Conservation (phyloP, 2,888 invertebrate species). For the Rhingia campestris region DNA sequence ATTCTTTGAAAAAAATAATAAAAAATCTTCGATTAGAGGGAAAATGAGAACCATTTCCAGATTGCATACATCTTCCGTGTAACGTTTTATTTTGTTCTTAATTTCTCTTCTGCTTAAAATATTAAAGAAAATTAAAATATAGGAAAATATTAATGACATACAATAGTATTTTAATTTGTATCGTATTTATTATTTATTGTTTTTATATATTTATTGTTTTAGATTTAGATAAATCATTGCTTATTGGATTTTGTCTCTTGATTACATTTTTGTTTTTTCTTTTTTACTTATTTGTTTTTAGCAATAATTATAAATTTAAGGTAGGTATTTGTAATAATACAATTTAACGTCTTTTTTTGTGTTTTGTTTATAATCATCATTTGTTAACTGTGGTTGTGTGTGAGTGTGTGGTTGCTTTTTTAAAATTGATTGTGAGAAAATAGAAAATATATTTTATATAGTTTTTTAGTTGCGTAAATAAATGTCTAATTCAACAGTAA, state of each 20-base stretch:
- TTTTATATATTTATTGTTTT: conserved; percentile 37
- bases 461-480: conserved; percentile 7
- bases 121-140: conserved; percentile 34
- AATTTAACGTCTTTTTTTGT: conserved; percentile 28
- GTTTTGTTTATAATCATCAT: conserved; percentile 58
- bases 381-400: conserved; percentile 67
- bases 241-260: conserved; percentile 41
- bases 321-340: conserved; percentile 41
- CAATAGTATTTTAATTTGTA: conserved; percentile 35
- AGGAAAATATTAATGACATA: conserved; percentile 59
- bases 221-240: conserved; percentile 64
- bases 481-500: conserved; percentile 23
- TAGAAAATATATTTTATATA: conserved; percentile 41
- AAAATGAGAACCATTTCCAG: conserved; percentile 43
- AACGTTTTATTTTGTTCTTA: conserved; percentile 13
- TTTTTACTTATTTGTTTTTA: conserved; percentile 24
- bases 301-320: conserved; percentile 10
- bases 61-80: conserved; percentile 38
- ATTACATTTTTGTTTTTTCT: conserved; percentile 13
- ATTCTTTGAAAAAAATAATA: conserved; percentile 38
- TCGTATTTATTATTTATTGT: conserved; percentile 1
- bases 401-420: conserved; percentile 12
- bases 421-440: conserved; percentile 38
- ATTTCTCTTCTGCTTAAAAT: neutral
- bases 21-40: conserved; percentile 49